A percentile compares a stretch with the other conserved stretches of the same genome.
Conservation (phyloP, 2,797 vertebrate species). For the Ciconia nigra region DNA sequence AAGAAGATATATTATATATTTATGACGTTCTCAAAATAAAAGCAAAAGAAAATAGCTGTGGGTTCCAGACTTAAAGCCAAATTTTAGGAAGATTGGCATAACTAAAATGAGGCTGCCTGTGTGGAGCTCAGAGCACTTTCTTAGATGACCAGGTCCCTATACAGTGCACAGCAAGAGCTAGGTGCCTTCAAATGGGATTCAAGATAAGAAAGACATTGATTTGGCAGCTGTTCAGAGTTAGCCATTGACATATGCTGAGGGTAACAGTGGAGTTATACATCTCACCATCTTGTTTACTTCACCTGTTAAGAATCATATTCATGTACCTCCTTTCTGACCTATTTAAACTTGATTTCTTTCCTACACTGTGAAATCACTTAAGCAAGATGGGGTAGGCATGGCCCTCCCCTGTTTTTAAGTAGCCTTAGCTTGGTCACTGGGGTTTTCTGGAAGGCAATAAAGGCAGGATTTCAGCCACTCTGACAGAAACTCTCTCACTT, state of each 20-base stretch:
- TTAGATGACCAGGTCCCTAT: neutral
- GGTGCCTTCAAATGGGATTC: neutral
- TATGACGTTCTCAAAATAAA: neutral
- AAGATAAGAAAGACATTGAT: neutral
- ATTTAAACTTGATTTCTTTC: neutral
- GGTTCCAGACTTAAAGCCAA: neutral
- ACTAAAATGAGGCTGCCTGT: neutral
- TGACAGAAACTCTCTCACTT: neutral
- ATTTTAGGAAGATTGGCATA: neutral
- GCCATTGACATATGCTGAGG: neutral
- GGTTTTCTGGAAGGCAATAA: neutral
- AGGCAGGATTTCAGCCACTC: neutral
- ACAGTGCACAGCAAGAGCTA: neutral
- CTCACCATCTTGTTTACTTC: neutral
- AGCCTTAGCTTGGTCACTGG: neutral
- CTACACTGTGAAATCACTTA: neutral
- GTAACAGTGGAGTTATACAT: neutral
- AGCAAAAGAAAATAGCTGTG: neutral
- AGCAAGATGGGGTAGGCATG: neutral
- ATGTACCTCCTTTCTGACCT: neutral
- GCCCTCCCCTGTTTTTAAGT: neutral
- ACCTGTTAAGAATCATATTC: neutral
- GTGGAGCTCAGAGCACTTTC: neutral
- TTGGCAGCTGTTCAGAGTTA: neutral
- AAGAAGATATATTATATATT: neutral